These are phyloP conservation scores for Leucophenga montana DNA, from an alignment of 2,888 invertebrate species.

Conservation along the genomic window DNA sequence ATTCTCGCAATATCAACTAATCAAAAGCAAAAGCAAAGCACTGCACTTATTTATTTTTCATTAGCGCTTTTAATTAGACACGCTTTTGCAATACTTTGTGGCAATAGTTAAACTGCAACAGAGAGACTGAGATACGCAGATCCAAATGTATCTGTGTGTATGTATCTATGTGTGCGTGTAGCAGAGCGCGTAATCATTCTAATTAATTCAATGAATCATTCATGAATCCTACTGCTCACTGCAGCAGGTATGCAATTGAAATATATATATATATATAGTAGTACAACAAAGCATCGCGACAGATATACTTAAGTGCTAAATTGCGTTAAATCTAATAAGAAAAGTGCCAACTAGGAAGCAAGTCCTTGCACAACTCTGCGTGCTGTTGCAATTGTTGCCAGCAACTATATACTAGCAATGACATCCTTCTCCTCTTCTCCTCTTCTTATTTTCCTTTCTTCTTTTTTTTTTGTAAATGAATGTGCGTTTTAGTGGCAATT, in stretches of 20 bases:
- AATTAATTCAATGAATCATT: constrained; percentile 67
- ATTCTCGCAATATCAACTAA: too few species aligned
- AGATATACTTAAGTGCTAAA: constrained; percentile 19
- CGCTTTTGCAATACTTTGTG: constrained; percentile 41
- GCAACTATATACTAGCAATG: not conserved
- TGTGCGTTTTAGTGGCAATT: constrained; percentile 59
- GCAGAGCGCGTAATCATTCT: constrained; percentile 58
- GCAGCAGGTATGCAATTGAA: constrained; percentile 5
- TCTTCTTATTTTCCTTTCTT: too few species aligned
- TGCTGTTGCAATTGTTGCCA: constrained; percentile 3
- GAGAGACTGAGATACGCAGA: too few species aligned
- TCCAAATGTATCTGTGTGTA: too few species aligned
- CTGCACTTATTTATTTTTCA: constrained; percentile 62
- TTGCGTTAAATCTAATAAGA: constrained; percentile 21
- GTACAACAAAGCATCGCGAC: not conserved
- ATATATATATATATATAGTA: too few species aligned
- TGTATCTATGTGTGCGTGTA: not conserved
- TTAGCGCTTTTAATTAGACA: constrained; percentile 66
- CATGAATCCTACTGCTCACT: constrained; percentile 49
- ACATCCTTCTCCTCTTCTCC: too few species aligned
- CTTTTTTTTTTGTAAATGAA: constrained; percentile 34
- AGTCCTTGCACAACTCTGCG: not conserved
- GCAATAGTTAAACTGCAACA: constrained; percentile 28
- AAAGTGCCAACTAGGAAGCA: constrained; percentile 2
- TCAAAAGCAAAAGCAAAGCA: not conserved